Base-by-base conservation (phyloP, 2,888 invertebrate genomes). In the Drosophila neutralis region DNA sequence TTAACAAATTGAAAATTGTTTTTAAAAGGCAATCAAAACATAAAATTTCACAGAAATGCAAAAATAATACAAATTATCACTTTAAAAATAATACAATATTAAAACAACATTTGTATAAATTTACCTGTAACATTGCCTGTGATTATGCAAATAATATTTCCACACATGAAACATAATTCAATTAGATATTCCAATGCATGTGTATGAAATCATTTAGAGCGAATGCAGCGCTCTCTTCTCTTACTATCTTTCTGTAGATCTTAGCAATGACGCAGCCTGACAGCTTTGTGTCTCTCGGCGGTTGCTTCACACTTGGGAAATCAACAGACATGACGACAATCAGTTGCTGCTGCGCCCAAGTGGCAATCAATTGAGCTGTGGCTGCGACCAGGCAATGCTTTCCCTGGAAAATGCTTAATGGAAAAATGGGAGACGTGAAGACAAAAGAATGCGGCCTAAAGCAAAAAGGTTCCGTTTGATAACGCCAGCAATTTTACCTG, bases 311-410 rank as follows among this genome's bases (percentile, higher is more conserved):
- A 69, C 89, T 64, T 73, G 89, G 85, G 84, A 89, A 85, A 84
- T 86, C 88, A 85, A 88, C 86, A 72, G 84, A 86, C 81, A 80
- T 73, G 77, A 66, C 67, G 69, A 69, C 70, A 82, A 70, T 72
- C 83, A 77, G 63, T 58, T 56, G 61, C 51, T 42, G 51, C 38
- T 49, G 52, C 53, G 58, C 68, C 68, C 68, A 64, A 76, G 75
- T 79, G 76, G 42, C 69, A 69, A 54, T 45, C 67, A 67, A 74
- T 61, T 56, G 48, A 70, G 56, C 60, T 76, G 70, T 67, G 70
- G 67, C 66, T 70, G 67, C 38, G 49, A 33, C 31, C 42, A 53
- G 68, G 21, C 53, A 15, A 54, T 54, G 35, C 24, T 21, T 53
- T 53, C 21, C 1, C 31, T 53, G 15, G 6, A 35, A 49, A 51